Base-by-base conservation (phyloP, 2,113 vertebrate species). In the Coturnix japonica region DNA sequence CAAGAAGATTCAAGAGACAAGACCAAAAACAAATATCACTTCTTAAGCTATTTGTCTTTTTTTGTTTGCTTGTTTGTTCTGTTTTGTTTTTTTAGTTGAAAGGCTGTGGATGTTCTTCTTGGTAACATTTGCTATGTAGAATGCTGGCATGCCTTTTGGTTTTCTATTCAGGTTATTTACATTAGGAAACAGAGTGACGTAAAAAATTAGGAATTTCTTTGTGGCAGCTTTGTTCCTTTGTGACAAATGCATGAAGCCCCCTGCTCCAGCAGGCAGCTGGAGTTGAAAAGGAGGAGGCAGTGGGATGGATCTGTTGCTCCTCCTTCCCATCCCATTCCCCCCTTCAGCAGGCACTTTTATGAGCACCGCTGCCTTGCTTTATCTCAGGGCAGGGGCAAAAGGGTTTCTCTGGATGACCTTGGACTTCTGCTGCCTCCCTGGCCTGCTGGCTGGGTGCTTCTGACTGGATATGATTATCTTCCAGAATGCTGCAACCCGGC, bases 131-230 rank as follows among this genome's bases (percentile, higher is more conserved):
- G 76, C 80, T 81, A 26, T 75, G 57, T 88, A 53, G 83, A 95
- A 91, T 54, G 20, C 53, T 60, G 49, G 10, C 39, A 20, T 92
- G 63, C 33, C 51, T 95, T 92, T 89, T 85, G 79, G 43, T 85
- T 80, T 85, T 72, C 56, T 80, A 0, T 81, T 80, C 3, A 5
- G 6, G 11, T 66, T 92, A 53, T 96, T 95, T 80, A 74, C 53
- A 30, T 92, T 83, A 85, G 71, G 91, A 95, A 89, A 47, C 15
- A 79, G 72, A 71, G 53, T 81, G 73, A 69, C 41, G 44, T 94
- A 82, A 85, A 83, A 69, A 92, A 87, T 73, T 57, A 78, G 85
- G 43, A n/a, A 81, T 87, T 94, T 85, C 53, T 95, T 91, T 87
- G 78, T 77, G 85, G 47, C 86, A 92, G 39, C 47, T 19, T 73